Percentiles rank a stretch among this genome's conserved stretches.
These are phyloP conservation scores for Eristalis intricaria DNA, from an alignment of 2,888 invertebrate genomes.

Conservation along the genomic window DNA sequence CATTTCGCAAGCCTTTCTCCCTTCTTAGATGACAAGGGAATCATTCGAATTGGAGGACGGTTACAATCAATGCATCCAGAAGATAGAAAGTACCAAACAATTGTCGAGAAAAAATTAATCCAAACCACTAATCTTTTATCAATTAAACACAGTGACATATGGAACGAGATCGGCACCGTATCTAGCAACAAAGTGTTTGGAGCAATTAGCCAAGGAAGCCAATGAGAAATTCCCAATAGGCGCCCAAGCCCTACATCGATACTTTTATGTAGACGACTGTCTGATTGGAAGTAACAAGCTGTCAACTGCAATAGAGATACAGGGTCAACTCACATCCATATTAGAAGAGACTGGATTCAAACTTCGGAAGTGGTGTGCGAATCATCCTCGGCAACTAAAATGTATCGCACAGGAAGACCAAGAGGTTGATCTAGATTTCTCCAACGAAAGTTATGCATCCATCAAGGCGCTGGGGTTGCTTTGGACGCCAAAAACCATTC, in stretches of 20 bases:
- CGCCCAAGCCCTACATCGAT: neutral
- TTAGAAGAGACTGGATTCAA: neutral
- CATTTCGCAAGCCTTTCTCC: conserved; percentile 3
- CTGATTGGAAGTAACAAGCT: neutral
- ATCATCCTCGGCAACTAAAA: neutral
- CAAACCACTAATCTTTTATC: neutral
- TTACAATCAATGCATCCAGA: neutral
- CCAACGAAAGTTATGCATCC: neutral
- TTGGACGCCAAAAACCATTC: neutral
- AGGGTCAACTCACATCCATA: neutral
- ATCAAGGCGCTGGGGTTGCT: neutral
- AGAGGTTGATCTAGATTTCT: neutral
- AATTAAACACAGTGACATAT: neutral
- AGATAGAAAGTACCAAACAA: too few species aligned
- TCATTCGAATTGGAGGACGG: conserved; percentile 22
- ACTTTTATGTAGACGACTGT: neutral
- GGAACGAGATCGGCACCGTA: neutral
- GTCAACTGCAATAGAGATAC: neutral
- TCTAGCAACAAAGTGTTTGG: neutral
- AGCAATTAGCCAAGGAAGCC: neutral
- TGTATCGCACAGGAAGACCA: neutral
- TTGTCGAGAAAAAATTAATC: neutral
- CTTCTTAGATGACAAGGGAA: conserved; percentile 36
- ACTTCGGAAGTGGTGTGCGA: neutral
- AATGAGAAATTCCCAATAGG: neutral